These are phyloP conservation scores for Limnothrissa miodon DNA, from an alignment of 2,113 vertebrate genomes.

Conservation along the genomic window DNA sequence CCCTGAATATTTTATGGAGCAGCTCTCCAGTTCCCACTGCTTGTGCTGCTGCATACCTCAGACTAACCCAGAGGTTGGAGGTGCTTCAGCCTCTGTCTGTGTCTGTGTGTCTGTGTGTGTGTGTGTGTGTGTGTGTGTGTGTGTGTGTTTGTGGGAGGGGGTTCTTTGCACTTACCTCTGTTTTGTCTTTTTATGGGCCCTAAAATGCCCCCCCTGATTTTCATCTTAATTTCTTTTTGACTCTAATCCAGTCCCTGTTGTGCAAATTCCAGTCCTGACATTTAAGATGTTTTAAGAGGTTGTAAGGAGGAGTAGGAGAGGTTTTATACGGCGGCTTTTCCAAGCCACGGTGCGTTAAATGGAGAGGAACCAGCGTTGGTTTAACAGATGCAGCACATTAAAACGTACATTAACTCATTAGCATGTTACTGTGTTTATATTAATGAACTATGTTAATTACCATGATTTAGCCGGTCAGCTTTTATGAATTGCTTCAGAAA, in stretches of 20 bases:
- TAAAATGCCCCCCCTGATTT: background rate
- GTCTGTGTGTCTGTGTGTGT: no score
- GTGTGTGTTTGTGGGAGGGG: no score
- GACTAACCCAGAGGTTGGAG: conserved; percentile 1
- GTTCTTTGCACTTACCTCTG: background rate
- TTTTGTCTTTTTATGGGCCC: background rate
- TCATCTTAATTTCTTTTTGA: background rate
- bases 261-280: conserved; percentile 21
- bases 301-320: conserved; percentile 2
- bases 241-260: background rate
- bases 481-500: conserved; percentile 47
- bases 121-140: no score
- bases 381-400: conserved; percentile 51
- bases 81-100: no score
- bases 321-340: background rate
- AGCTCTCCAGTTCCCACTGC: conserved; percentile 65
- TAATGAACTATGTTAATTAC: conserved; percentile 54
- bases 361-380: conserved; percentile 43
- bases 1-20: conserved; percentile 75
- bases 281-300: conserved; percentile 5
- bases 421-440: conserved; percentile 49
- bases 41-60: conserved; percentile 47
- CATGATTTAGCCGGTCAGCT: conserved; percentile 47
- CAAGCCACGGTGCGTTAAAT: conserved; percentile 40
- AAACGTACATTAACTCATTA: conserved; percentile 54